Evolutionary conservation across 2,797 vertebrate genomes (phyloP).

Genomic region (Falco rusticolus): DNA sequence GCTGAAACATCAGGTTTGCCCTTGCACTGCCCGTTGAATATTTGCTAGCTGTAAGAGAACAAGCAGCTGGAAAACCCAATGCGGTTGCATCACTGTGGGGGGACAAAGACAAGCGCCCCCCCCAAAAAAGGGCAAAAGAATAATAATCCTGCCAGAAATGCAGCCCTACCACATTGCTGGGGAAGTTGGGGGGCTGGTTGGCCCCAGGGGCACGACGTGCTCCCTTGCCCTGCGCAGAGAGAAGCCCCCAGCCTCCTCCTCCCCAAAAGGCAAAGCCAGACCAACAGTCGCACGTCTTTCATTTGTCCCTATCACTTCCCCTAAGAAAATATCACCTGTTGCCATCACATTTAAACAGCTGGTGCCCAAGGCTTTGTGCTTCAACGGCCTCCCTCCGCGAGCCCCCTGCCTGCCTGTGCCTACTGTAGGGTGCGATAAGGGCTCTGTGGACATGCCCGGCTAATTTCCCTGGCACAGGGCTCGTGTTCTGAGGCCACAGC

Average conservation of each 20-base stretch:
- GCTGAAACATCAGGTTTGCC: not conserved
- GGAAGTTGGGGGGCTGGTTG: not conserved
- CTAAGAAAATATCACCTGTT: not conserved
- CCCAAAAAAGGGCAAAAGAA: not conserved
- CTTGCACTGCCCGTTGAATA: not conserved
- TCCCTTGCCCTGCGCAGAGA: fast-evolving
- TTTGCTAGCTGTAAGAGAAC: not conserved
- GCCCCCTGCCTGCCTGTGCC: fast-evolving
- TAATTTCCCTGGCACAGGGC: not conserved
- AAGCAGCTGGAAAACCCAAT: not conserved
- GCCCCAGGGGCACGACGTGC: not conserved
- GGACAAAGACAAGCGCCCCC: fast-evolving
- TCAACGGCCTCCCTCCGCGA: fast-evolving
- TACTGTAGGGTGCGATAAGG: not conserved
- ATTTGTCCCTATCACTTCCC: not conserved
- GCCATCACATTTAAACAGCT: not conserved
- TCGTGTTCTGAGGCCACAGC: not conserved
- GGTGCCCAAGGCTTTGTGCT: fast-evolving
- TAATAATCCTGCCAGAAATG: not conserved
- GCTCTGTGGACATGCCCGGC: not conserved
- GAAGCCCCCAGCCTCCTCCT: not conserved
- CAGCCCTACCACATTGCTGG: not conserved
- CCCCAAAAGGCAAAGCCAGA: not conserved
- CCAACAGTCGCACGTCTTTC: fast-evolving
- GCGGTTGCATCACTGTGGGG: not conserved